phyloP scores from a whole-genome alignment of 2,888 invertebrate species.

The Cynaeus angustus region DNA sequence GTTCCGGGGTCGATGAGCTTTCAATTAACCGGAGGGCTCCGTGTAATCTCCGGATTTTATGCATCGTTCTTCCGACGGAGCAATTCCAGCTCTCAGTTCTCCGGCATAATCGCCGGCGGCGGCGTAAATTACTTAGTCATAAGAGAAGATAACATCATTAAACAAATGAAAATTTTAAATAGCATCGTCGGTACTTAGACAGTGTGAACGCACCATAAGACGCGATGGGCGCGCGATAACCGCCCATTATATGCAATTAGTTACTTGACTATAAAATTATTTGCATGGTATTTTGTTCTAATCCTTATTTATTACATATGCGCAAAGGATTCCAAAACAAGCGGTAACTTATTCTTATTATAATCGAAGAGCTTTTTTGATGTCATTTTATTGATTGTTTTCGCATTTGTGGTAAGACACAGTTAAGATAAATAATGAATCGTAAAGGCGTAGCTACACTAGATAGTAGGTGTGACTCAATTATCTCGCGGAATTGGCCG shows the following conservation, averaged over 20 bases:
- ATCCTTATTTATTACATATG: slow-evolving; percentile 27
- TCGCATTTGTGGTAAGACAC: no score
- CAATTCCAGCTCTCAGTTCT: slow-evolving; percentile 18
- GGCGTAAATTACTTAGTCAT: slow-evolving; percentile 46
- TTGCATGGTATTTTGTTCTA: slow-evolving; percentile 2
- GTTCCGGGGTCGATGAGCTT: slow-evolving; percentile 31
- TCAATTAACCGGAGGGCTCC: slow-evolving; percentile 31
- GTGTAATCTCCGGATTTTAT: slow-evolving; percentile 34
- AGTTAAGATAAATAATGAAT: slow-evolving; percentile 2
- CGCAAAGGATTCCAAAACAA: slow-evolving; percentile 22
- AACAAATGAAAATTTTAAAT: slow-evolving; percentile 52
- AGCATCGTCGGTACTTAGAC: slow-evolving; percentile 6
- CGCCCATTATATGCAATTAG: slow-evolving; percentile 52
- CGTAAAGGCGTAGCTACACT: slow-evolving; percentile 1
- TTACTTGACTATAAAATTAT: slow-evolving; percentile 50
- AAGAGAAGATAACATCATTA: slow-evolving; percentile 48
- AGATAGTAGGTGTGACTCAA: slow-evolving; percentile 42
- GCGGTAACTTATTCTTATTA: no score
- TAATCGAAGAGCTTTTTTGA: no score
- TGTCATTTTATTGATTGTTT: no score
- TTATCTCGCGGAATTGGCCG: slow-evolving; percentile 10
- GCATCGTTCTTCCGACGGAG: slow-evolving; percentile 31
- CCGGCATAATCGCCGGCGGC: slow-evolving; percentile 24
- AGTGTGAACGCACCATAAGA: slow-evolving; percentile 50
- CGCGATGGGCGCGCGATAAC: slow-evolving; percentile 48